Base-by-base conservation (phyloP, 2,797 vertebrate species). In the Eremophila alpestris region DNA sequence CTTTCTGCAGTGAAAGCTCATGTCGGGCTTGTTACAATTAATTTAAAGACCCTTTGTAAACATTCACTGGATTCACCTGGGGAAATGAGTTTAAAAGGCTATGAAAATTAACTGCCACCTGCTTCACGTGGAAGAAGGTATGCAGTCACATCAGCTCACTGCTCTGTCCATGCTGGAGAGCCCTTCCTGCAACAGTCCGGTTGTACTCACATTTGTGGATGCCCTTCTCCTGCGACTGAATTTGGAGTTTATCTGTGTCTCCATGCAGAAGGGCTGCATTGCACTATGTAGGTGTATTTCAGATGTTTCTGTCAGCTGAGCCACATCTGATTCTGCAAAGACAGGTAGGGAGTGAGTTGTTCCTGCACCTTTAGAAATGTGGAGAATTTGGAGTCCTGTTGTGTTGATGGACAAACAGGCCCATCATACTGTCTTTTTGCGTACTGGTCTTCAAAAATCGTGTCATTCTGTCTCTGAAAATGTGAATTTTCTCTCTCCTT, bases 161-260 rank as follows among this genome's bases (percentile, higher is more conserved):
- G 19, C 4, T 40, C 20, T 19, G 20, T 12, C 1, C 24, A n/a
- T 12, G 17, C 21, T 62, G 21, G 24, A 79, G 9, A 69, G 12
- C 8, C 11, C 7, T 64, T 11, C 26, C 49, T 7, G 21, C 0
- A 5, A 45, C 16, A 36, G 9, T 8, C 13, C 30, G 6, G 5
- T 24, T 56, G 8, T 27, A 10, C 29, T 16, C 15, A 24, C 16
- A 34, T 0, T 12, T 49, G 5, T 34, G 26, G 19, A 13, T 24
- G 8, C 29, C 8, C 55, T 46, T 34, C 41, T 81, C 7, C 6
- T 8, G 5, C 9, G 20, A 6, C 32, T 77, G 16, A 76, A 34
- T 60, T 79, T 32, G 48, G 29, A 48, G 38, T 46, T 52, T 17
- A 36, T n/a, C 48, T 34, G 22, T 11, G 5, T 41, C 7, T 48